Evolutionary conservation across 2,888 invertebrate genomes (phyloP).

Genomic region (Matsumyia berberina): DNA sequence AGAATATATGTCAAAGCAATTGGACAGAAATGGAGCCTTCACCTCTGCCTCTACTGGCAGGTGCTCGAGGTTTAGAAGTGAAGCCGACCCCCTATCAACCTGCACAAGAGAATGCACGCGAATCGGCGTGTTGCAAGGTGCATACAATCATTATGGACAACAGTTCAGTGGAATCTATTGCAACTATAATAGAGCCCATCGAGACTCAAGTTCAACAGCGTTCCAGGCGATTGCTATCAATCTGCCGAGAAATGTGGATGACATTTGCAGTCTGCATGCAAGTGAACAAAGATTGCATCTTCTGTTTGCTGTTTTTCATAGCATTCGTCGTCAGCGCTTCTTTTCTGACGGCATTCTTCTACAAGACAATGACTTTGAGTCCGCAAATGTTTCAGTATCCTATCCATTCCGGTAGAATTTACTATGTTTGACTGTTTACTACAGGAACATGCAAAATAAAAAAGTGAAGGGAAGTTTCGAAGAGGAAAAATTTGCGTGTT

Average conservation of each 20-base stretch:
- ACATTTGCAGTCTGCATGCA: constrained; percentile 67
- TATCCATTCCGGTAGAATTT: constrained; percentile 16
- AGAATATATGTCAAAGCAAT: no score
- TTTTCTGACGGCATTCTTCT: constrained; percentile 82
- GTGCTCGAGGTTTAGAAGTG: not conserved
- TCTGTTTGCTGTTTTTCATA: constrained; percentile 81
- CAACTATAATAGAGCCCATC: not conserved
- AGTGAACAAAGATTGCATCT: constrained; percentile 82
- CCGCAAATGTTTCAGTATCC: constrained; percentile 74
- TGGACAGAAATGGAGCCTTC: no score
- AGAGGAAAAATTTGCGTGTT: no score
- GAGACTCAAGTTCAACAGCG: not conserved
- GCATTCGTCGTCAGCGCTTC: constrained; percentile 82
- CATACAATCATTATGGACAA: constrained; percentile 48
- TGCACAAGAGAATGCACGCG: constrained; percentile 24
- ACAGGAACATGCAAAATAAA: not conserved
- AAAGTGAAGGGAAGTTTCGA: no score
- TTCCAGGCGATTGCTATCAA: not conserved
- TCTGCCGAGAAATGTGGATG: constrained; percentile 14
- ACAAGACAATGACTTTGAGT: constrained; percentile 80
- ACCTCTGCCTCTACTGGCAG: not conserved
- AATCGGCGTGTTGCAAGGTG: constrained; percentile 57
- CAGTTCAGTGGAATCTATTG: not conserved
- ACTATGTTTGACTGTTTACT: constrained; percentile 43
- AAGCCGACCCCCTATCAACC: not conserved